A percentile compares a stretch with the other conserved stretches of the same genome.
Conservation (phyloP, 2,797 vertebrate species). For the Sebastes elongatus region DNA sequence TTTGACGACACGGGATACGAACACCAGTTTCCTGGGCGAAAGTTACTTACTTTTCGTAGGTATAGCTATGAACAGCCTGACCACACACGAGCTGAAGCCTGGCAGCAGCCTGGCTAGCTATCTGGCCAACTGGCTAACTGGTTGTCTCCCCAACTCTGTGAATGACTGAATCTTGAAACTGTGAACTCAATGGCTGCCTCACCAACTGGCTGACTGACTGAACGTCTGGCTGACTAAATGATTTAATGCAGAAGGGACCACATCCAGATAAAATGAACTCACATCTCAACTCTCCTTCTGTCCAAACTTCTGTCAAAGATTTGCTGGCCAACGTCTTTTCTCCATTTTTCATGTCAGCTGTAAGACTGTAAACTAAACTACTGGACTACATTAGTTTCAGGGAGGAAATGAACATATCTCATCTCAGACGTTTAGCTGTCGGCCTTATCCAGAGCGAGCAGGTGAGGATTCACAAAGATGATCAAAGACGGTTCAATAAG, state of each 20-base stretch:
- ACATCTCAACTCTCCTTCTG: conserved; percentile 49
- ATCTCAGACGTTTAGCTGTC: neutral
- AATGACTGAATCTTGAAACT: conserved; percentile 12
- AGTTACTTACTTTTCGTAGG: neutral
- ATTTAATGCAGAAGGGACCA: conserved; percentile 56
- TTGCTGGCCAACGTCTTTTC: conserved; percentile 37
- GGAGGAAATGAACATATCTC: conserved; percentile 15
- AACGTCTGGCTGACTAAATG: conserved; percentile 45
- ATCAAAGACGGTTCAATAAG: neutral
- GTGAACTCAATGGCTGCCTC: conserved; percentile 37
- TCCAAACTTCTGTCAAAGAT: conserved; percentile 77
- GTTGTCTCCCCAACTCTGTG: neutral
- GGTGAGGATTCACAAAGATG: neutral
- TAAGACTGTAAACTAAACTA: conserved; percentile 22
- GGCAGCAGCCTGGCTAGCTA: neutral
- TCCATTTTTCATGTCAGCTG: conserved; percentile 58
- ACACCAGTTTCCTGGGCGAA: neutral
- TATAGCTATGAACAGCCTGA: neutral
- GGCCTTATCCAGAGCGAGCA: neutral
- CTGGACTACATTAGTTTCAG: conserved; percentile 35
- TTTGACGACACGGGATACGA: too few species aligned
- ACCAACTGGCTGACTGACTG: conserved; percentile 36
- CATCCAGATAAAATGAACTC: conserved; percentile 74
- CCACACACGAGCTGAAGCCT: neutral
- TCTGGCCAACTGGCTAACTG: neutral